Percentiles rank a stretch among this genome's conserved stretches.
These are phyloP conservation scores for Trissolcus brochymenae DNA, from an alignment of 2,888 invertebrate species.

Conservation along the genomic window DNA sequence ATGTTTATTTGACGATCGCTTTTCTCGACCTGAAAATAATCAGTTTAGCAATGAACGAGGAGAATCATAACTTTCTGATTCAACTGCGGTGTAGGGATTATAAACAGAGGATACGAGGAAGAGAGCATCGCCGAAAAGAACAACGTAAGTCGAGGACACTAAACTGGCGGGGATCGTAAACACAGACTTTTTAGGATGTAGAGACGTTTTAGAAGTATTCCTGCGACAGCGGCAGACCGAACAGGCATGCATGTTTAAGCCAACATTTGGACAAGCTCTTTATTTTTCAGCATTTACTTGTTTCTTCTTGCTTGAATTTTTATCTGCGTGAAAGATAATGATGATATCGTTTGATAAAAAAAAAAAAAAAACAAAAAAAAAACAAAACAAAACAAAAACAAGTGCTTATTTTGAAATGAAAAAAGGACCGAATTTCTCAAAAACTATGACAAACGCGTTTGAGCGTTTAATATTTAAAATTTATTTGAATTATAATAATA, in stretches of 20 bases:
- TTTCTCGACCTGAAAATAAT: background rate
- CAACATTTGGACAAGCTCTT: slow-evolving; percentile 65
- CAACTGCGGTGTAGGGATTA: background rate
- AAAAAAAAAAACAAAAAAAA: slow-evolving; percentile 8
- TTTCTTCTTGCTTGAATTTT: slow-evolving; percentile 32
- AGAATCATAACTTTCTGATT: background rate
- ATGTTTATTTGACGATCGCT: slow-evolving; percentile 17
- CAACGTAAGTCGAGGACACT: background rate
- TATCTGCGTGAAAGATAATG: slow-evolving; percentile 43
- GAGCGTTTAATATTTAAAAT: too few species aligned
- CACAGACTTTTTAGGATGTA: slow-evolving; percentile 60
- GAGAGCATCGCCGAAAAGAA: background rate
- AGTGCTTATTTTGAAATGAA: background rate
- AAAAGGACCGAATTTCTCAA: too few species aligned
- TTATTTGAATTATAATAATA: slow-evolving; percentile 40
- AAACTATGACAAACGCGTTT: too few species aligned
- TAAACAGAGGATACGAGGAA: slow-evolving; percentile 4
- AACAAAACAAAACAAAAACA: slow-evolving; percentile 12
- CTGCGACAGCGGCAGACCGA: slow-evolving; percentile 48
- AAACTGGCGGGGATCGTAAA: slow-evolving; percentile 59
- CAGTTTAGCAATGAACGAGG: slow-evolving; percentile 1
- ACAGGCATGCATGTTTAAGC: slow-evolving; percentile 65
- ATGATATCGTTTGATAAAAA: slow-evolving; percentile 25
- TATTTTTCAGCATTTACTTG: slow-evolving; percentile 59
- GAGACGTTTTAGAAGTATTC: slow-evolving; percentile 53